These are phyloP conservation scores for Sylvilagus floridanus DNA, from an alignment of 2,797 vertebrate genomes.

Conservation along the genomic window DNA sequence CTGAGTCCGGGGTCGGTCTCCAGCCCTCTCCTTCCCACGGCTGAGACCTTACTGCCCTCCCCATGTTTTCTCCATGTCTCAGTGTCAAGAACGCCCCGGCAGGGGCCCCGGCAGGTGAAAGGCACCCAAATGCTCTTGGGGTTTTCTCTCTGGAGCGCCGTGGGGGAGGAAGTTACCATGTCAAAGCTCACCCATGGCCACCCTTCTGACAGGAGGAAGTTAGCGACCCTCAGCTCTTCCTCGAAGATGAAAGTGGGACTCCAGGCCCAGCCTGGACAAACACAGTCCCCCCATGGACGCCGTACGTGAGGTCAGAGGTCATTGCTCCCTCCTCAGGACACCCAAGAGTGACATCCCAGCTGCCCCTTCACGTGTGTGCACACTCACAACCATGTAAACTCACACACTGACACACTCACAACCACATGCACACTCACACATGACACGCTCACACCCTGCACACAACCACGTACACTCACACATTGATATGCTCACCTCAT, in stretches of 20 bases:
- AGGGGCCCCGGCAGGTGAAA: neutral
- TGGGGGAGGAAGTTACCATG: neutral
- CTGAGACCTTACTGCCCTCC: neutral
- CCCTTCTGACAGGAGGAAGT: constrained; percentile 54
- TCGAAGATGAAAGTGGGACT: constrained; percentile 53
- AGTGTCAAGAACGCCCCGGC: neutral
- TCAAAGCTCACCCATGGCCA: neutral
- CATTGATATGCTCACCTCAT: too few relatives aligned
- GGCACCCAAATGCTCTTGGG: neutral
- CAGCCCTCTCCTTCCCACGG: neutral
- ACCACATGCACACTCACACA: too few relatives aligned
- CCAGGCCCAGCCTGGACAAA: neutral
- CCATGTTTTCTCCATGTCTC: neutral
- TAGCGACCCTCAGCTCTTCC: neutral
- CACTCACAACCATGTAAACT: too few relatives aligned
- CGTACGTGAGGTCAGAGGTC: neutral
- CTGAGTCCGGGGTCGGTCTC: neutral
- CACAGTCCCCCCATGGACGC: neutral
- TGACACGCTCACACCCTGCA: too few relatives aligned
- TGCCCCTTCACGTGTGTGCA: neutral
- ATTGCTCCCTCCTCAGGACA: neutral
- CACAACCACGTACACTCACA: neutral
- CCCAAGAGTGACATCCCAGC: neutral
- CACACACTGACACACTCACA: neutral
- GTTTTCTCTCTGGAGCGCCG: neutral